A percentile compares a stretch with the other conserved stretches of the same genome.
These are phyloP conservation scores for Pholis gunnellus DNA, from an alignment of 2,113 vertebrate species.

Conservation along the genomic window DNA sequence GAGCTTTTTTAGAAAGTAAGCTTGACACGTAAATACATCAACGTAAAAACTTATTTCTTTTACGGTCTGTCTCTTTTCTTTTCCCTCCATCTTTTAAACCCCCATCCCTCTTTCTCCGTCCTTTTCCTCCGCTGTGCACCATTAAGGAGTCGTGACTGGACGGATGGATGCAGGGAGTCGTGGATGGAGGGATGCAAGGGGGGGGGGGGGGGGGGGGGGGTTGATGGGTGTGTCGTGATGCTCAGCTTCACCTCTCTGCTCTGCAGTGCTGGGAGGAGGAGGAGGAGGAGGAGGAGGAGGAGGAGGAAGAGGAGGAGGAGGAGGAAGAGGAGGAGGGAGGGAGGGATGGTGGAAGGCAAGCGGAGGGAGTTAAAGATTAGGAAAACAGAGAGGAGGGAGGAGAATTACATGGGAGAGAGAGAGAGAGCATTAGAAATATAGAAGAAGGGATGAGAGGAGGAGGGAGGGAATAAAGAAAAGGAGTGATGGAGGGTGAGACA, in stretches of 20 bases:
- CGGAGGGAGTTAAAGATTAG: slow-evolving; percentile 24
- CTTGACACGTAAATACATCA: background rate
- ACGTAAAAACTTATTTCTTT: background rate
- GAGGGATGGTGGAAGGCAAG: background rate
- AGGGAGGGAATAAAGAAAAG: background rate
- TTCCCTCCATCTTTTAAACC: background rate
- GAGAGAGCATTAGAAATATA: background rate
- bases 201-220: background rate
- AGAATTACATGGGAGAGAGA: background rate
- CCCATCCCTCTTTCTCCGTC: background rate
- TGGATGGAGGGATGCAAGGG: background rate
- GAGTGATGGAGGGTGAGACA: slow-evolving; percentile 39
- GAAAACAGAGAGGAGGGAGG: background rate
- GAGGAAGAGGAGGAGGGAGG: background rate
- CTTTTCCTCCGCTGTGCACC: slow-evolving; percentile 12
- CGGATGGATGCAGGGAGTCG: slow-evolving; percentile 7
- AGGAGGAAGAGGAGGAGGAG: background rate
- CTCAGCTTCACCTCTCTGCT: slow-evolving; percentile 49
- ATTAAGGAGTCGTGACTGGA: slow-evolving; percentile 71
- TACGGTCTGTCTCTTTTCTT: background rate
- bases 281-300: too few relatives aligned
- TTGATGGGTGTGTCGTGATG: slow-evolving; percentile 58
- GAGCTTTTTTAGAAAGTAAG: slow-evolving; percentile 18
- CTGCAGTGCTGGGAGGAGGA: slow-evolving; percentile 4
- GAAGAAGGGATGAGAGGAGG: background rate